Conservation (phyloP, 2,113 vertebrate genomes). For the Protomyctophum bolini region DNA sequence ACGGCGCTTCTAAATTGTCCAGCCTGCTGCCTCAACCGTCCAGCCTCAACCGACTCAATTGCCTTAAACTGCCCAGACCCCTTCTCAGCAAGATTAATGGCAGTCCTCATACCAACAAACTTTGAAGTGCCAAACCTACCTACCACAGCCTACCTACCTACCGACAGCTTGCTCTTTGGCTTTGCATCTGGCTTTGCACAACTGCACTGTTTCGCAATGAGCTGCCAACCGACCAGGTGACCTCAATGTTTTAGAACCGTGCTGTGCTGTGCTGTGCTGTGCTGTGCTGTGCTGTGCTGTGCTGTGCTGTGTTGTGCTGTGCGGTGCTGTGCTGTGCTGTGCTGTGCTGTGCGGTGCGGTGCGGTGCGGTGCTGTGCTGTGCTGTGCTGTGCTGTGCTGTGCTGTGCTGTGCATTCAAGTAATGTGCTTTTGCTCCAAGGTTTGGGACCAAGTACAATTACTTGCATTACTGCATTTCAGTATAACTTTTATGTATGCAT, state of each 20-base stretch:
- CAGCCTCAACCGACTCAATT: slow-evolving; percentile 30
- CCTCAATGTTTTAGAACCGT: neutral
- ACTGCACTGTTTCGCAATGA: slow-evolving; percentile 29
- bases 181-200: slow-evolving; percentile 21
- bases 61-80: slow-evolving; percentile 36
- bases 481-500: neutral
- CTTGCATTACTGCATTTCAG: neutral
- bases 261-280: neutral
- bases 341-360: slow-evolving; percentile 11
- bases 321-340: slow-evolving; percentile 6
- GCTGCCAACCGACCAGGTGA: slow-evolving; percentile 57
- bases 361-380: neutral
- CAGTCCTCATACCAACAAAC: slow-evolving; percentile 19
- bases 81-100: slow-evolving; percentile 67
- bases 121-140: slow-evolving; percentile 29
- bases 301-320: neutral
- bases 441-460: neutral
- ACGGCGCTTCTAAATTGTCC: slow-evolving; percentile 44
- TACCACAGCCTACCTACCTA: neutral
- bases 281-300: neutral
- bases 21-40: slow-evolving; percentile 20
- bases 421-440: no score
- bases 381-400: slow-evolving; percentile 6
- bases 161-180: slow-evolving; percentile 5
- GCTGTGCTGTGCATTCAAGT: neutral